Evolutionary conservation across 2,888 invertebrate genomes (phyloP).

Genomic region (Neria commutata): DNA sequence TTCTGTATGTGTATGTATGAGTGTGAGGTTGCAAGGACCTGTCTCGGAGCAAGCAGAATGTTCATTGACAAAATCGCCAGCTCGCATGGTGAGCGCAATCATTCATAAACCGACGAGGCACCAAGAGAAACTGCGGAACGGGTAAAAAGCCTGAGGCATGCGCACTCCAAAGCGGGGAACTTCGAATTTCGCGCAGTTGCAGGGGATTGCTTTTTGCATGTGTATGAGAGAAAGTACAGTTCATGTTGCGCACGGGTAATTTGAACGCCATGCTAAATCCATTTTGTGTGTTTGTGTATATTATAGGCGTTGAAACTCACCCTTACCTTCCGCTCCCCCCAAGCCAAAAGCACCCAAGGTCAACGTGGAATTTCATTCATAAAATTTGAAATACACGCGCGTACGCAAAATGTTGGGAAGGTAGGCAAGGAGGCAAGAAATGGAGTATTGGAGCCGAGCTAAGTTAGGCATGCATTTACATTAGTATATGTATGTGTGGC

Average conservation of each 20-base stretch:
- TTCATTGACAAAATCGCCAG: constrained; percentile 40
- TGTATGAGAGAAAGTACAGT: too few relatives aligned
- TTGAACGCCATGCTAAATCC: too few relatives aligned
- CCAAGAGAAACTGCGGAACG: constrained; percentile 27
- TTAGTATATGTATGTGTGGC: too few relatives aligned
- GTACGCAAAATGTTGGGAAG: neutral
- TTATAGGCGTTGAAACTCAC: too few relatives aligned
- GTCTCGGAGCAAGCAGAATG: too few relatives aligned
- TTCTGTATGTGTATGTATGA: too few relatives aligned
- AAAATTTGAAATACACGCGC: constrained; percentile 33
- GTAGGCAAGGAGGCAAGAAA: neutral
- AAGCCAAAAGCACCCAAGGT: constrained; percentile 40
- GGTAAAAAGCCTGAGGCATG: constrained; percentile 19
- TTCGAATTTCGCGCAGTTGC: too few relatives aligned
- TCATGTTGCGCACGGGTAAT: too few relatives aligned
- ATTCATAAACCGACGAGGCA: neutral
- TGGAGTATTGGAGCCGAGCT: neutral
- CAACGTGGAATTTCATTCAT: constrained; percentile 53
- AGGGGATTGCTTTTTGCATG: too few relatives aligned
- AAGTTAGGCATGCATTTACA: neutral
- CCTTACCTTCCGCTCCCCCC: neutral
- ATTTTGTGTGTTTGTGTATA: too few relatives aligned
- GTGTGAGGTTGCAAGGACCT: too few relatives aligned
- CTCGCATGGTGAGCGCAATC: constrained; percentile 13
- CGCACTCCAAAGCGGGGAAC: constrained; percentile 28